These are phyloP conservation scores for Carcinoscorpius rotundicauda DNA, from an alignment of 1,140 invertebrate genomes.

Conservation along the genomic window DNA sequence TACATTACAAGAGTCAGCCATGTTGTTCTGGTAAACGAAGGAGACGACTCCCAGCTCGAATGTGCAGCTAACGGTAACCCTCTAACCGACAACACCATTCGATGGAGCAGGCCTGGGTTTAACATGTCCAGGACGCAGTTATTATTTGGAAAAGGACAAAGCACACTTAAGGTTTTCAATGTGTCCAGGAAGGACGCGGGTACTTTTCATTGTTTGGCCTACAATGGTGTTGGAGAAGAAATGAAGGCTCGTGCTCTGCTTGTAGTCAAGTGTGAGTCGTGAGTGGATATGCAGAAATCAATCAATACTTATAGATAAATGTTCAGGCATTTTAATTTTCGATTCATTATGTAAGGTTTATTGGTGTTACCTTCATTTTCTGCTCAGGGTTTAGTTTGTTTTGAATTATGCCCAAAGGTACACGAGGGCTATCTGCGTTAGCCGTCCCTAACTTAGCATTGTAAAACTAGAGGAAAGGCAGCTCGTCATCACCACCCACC, in stretches of 20 bases:
- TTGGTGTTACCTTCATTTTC: no score
- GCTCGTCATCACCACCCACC: no score
- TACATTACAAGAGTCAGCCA: conserved; percentile 60
- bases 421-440: no score
- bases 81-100: conserved; percentile 62
- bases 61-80: conserved; percentile 82
- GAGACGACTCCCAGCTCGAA: conserved; percentile 67
- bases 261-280: conserved; percentile 51
- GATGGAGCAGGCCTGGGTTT: conserved; percentile 62
- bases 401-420: no score
- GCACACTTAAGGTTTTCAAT: conserved; percentile 64
- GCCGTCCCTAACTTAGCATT: no score
- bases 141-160: conserved; percentile 45
- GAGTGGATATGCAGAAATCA: not conserved
- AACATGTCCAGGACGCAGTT: conserved; percentile 47
- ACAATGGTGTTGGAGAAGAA: conserved; percentile 76
- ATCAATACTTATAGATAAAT: no score
- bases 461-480: no score
- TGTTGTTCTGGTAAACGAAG: conserved; percentile 58
- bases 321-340: no score
- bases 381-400: no score
- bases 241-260: conserved; percentile 45
- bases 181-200: conserved; percentile 74
- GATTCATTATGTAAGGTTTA: no score
- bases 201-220: conserved; percentile 72